Conservation (phyloP, 2,113 vertebrate genomes). For the Ptychochromis oligacanthus region DNA sequence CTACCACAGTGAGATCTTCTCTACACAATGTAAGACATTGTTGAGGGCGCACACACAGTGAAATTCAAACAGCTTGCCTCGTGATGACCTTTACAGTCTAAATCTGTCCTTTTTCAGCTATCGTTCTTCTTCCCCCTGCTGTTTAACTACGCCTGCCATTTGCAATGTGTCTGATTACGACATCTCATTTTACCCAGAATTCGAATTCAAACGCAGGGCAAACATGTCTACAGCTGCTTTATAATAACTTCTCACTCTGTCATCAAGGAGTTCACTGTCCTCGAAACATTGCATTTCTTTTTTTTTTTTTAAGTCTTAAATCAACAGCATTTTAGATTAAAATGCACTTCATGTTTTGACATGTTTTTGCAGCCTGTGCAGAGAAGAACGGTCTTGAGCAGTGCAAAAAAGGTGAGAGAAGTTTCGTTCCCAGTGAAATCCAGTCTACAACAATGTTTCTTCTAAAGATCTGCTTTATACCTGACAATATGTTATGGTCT, state of each 20-base stretch:
- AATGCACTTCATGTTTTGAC: slow-evolving; percentile 8
- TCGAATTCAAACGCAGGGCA: no score
- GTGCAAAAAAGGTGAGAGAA: slow-evolving; percentile 75
- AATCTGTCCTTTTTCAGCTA: not conserved
- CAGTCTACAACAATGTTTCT: not conserved
- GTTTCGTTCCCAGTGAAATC: not conserved
- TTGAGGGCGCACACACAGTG: not conserved
- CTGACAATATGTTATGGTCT: not conserved
- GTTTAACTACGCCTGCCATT: no score
- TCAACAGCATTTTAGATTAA: not conserved
- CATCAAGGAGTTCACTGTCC: not conserved
- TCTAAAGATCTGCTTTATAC: not conserved
- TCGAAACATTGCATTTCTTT: not conserved
- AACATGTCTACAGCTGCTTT: no score
- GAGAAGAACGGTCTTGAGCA: slow-evolving; percentile 78
- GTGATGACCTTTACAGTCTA: not conserved
- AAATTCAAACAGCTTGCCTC: not conserved
- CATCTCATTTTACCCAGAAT: no score
- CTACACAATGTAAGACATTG: slow-evolving; percentile 72
- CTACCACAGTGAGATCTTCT: slow-evolving; percentile 68
- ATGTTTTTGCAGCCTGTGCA: slow-evolving; percentile 76
- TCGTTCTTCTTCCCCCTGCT: no score
- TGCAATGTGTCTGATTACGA: no score
- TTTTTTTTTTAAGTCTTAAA: not conserved
- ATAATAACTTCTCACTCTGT: not conserved